A percentile compares a stretch with the other conserved stretches of the same genome.
These are phyloP conservation scores for Calephelis virginiensis DNA, from an alignment of 1,140 invertebrate genomes.

Conservation along the genomic window DNA sequence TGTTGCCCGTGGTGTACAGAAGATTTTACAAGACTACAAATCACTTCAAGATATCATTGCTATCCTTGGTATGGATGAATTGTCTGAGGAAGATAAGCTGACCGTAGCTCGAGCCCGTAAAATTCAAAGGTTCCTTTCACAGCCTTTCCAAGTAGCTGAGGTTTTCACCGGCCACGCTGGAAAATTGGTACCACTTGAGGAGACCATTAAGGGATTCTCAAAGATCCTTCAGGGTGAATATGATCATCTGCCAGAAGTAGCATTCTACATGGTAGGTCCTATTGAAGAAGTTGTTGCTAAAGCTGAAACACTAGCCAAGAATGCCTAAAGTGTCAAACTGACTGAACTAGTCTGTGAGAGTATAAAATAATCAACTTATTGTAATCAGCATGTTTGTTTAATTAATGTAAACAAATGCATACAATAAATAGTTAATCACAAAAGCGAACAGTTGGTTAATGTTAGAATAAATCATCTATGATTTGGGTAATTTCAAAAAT, in stretches of 20 bases:
- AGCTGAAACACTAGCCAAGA: conserved; percentile 90
- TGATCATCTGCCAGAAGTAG: conserved; percentile 97
- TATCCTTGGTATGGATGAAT: conserved; percentile 99
- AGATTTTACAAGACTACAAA: conserved; percentile 98
- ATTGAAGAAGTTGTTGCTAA: conserved; percentile 98
- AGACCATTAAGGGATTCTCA: conserved; percentile 90
- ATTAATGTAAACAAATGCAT: conserved; percentile 24
- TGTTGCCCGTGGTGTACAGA: conserved; percentile 80
- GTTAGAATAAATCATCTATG: not conserved
- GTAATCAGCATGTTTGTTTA: conserved; percentile 64
- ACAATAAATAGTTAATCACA: conserved; percentile 20
- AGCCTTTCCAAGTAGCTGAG: conserved; percentile 91
- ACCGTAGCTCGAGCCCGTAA: conserved; percentile 97
- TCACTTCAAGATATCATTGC: conserved; percentile 98
- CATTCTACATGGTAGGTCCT: conserved; percentile 99
- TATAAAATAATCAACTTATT: conserved; percentile 51
- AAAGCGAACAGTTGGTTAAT: conserved; percentile 2
- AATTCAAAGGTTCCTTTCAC: conserved; percentile 98
- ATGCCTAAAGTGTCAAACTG: conserved; percentile 52
- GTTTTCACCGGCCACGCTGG: conserved; percentile 86
- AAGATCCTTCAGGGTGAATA: conserved; percentile 93
- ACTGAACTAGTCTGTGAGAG: conserved; percentile 91
- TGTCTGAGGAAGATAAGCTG: conserved; percentile 99
- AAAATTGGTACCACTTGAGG: conserved; percentile 92
- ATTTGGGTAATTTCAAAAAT: not conserved